Evolutionary conservation across 37 sponge, comb jelly and placozoan species (phyloP).

Genomic region (Crambe crambe): DNA sequence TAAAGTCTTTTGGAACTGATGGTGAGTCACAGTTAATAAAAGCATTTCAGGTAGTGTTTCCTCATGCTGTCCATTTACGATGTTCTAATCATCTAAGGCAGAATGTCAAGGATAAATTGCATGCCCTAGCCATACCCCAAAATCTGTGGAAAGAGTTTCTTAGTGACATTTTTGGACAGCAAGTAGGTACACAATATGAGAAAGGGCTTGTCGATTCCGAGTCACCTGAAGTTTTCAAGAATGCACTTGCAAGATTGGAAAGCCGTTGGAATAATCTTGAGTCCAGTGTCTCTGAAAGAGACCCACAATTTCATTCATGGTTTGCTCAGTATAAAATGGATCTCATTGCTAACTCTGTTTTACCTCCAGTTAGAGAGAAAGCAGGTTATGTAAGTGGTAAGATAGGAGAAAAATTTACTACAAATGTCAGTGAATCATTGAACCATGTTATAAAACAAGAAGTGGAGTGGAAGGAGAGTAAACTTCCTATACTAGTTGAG

Average conservation of each 20-base stretch:
- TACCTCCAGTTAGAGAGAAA: neutral
- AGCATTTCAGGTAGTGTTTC: neutral
- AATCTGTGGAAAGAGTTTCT: too few species aligned
- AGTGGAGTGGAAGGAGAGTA: constrained; percentile 46
- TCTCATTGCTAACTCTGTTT: neutral
- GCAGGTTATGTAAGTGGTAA: neutral
- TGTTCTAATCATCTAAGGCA: neutral
- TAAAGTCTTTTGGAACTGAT: constrained; percentile 33
- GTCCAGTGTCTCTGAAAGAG: neutral
- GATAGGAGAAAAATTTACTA: constrained; percentile 3
- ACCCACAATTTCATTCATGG: neutral
- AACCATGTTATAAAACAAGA: constrained; percentile 45
- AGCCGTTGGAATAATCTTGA: neutral
- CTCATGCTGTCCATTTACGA: neutral
- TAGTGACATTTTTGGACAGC: too few species aligned
- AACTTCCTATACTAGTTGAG: constrained; percentile 20
- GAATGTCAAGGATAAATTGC: too few species aligned
- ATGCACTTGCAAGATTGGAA: neutral
- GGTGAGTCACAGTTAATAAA: constrained; percentile 9
- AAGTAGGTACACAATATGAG: neutral
- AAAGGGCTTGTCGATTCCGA: neutral
- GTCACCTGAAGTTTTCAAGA: neutral
- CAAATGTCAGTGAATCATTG: constrained; percentile 36
- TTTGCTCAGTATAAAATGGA: neutral
- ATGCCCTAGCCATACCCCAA: too few species aligned